Conservation (phyloP, 37 sponge, comb jelly and placozoan genomes). For the Axinella damicornis region DNA sequence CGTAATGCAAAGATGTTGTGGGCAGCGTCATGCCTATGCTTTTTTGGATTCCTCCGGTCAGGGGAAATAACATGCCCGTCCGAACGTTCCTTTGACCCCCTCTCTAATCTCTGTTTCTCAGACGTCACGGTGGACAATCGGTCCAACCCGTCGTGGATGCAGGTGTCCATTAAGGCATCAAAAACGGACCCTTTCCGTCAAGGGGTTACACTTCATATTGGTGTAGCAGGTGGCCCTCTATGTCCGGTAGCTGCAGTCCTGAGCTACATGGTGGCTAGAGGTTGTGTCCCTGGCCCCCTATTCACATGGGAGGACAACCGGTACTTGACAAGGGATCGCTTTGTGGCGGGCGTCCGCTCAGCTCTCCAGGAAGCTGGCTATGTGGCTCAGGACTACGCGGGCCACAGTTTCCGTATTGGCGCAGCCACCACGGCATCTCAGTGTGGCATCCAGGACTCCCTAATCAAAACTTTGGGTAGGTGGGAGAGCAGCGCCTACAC, state of each 20-base stretch:
- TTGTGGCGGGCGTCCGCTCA: slow-evolving; percentile 9
- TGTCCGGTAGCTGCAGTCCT: slow-evolving; percentile 42
- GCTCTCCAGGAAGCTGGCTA: background rate
- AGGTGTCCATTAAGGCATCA: slow-evolving; percentile 26
- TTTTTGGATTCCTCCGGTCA: slow-evolving; percentile 49
- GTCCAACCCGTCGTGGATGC: background rate
- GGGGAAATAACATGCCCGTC: slow-evolving; percentile 26
- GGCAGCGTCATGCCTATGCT: slow-evolving; percentile 36
- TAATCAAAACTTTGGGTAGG: slow-evolving; percentile 30
- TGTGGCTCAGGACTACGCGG: background rate
- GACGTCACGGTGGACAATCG: slow-evolving; percentile 26
- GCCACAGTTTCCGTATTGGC: slow-evolving; percentile 40
- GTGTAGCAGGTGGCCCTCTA: slow-evolving; percentile 5
- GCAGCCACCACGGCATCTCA: slow-evolving; percentile 36
- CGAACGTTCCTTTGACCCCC: background rate
- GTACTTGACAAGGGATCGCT: background rate
- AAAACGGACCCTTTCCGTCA: slow-evolving; percentile 47
- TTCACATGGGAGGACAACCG: too few relatives aligned
- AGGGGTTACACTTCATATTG: slow-evolving; percentile 32
- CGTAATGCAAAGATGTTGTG: slow-evolving; percentile 1
- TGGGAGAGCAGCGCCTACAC: slow-evolving; percentile 22
- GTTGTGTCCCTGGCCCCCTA: slow-evolving; percentile 8
- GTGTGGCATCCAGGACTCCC: slow-evolving; percentile 31
- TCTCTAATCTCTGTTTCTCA: background rate
- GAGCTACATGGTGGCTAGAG: slow-evolving; percentile 27